Evolutionary conservation across 2,888 invertebrate species (phyloP).

Genomic region (Gastracanthus pulcherrimus): DNA sequence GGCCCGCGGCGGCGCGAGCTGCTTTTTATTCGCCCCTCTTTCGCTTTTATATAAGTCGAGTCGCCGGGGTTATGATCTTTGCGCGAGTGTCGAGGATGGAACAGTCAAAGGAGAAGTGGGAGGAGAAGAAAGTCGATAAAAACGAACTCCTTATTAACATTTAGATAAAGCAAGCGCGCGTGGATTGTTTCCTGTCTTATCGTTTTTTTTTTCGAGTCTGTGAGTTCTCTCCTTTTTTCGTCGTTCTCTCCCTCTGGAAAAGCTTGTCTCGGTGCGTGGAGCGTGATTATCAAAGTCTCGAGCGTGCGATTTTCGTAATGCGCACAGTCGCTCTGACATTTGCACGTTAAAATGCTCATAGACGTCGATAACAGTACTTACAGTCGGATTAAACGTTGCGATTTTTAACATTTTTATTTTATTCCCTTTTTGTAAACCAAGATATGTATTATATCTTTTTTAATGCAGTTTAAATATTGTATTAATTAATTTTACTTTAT

Average conservation of each 20-base stretch:
- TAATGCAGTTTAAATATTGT: too few relatives aligned
- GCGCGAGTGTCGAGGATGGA: conserved; percentile 16
- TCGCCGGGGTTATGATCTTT: conserved; percentile 54
- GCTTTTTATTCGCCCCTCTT: neutral
- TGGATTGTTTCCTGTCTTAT: conserved; percentile 31
- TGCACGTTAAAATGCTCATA: neutral
- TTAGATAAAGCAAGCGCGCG: conserved; percentile 71
- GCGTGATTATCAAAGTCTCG: conserved; percentile 59
- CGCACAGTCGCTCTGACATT: neutral
- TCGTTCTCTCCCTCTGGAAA: conserved; percentile 17
- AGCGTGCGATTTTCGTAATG: conserved; percentile 64
- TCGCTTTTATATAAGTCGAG: conserved; percentile 4
- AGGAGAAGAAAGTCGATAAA: conserved; percentile 38
- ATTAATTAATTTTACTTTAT: too few relatives aligned
- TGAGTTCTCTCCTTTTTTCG: conserved; percentile 3
- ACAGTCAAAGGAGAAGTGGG: too few relatives aligned
- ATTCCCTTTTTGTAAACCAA: too few relatives aligned
- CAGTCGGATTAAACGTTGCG: too few relatives aligned
- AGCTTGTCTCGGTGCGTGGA: too few relatives aligned
- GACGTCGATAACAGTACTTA: too few relatives aligned
- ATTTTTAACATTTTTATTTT: too few relatives aligned
- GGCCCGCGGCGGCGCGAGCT: conserved; percentile 69
- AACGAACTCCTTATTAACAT: conserved; percentile 71
- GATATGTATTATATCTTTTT: too few relatives aligned
- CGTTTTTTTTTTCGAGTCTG: neutral